Evolutionary conservation across 37 sponge, comb jelly and placozoan species (phyloP).

Genomic region (Ephydatia muelleri): DNA sequence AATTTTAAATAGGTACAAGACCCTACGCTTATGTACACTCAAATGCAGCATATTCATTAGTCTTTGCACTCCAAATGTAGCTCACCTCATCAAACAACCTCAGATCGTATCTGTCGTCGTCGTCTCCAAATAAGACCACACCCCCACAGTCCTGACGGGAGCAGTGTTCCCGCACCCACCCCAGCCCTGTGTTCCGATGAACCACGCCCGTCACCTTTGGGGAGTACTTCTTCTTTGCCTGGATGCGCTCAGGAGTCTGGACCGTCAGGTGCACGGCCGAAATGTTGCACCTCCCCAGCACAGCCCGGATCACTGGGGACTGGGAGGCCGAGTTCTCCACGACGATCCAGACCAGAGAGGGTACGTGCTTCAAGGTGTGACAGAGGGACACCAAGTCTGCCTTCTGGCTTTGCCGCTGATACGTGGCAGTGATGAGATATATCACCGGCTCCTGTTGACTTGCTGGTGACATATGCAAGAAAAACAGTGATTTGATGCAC

Average conservation of each 20-base stretch:
- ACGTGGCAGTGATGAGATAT: conserved; percentile 70
- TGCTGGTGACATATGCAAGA: too few relatives aligned
- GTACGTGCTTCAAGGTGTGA: conserved; percentile 65
- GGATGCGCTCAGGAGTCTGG: conserved; percentile 4
- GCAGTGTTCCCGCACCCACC: not conserved
- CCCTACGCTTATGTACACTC: too few relatives aligned
- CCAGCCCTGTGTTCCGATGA: not conserved
- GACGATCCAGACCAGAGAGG: conserved; percentile 63
- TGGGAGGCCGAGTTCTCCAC: conserved; percentile 60
- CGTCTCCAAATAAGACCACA: not conserved
- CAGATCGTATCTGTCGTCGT: not conserved
- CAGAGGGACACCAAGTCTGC: conserved; percentile 65
- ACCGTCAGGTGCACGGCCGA: conserved; percentile 27
- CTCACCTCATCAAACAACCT: not conserved
- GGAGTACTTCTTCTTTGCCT: not conserved
- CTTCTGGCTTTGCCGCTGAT: conserved; percentile 64
- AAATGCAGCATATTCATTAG: not conserved
- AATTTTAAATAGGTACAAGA: too few relatives aligned
- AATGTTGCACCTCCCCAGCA: conserved; percentile 16
- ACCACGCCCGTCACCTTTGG: not conserved
- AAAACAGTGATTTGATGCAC: too few relatives aligned
- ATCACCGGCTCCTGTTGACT: conserved; percentile 7
- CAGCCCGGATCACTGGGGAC: conserved; percentile 35
- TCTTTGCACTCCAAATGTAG: not conserved
- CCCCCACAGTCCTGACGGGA: not conserved